These are phyloP conservation scores for Microctenopoma steveboyesi DNA, from an alignment of 2,797 vertebrate species.

Conservation along the genomic window DNA sequence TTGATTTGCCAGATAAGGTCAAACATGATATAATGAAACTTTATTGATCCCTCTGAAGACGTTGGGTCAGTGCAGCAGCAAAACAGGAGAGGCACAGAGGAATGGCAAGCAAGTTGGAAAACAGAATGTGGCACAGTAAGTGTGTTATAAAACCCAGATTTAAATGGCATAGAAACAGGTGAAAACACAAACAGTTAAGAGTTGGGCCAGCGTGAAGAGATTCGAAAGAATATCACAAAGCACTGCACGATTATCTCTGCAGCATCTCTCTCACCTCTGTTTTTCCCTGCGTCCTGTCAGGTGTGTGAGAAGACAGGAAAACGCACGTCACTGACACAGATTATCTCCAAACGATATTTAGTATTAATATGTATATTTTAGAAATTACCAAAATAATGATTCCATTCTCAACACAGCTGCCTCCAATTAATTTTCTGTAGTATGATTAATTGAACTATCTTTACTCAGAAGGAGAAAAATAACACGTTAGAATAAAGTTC, in stretches of 20 bases:
- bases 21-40: conserved; percentile 11
- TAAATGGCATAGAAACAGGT: not conserved
- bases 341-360: not conserved
- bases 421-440: no score
- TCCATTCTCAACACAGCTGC: no score
- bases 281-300: conserved; percentile 89
- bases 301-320: conserved; percentile 54
- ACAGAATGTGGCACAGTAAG: not conserved
- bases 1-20: conserved; percentile 27
- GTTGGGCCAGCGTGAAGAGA: no score
- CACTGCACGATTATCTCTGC: no score
- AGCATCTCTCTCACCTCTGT: conserved; percentile 87
- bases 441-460: not conserved
- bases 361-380: no score
- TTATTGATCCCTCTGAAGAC: conserved; percentile 28
- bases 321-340: not conserved
- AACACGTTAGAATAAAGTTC: conserved; percentile 30
- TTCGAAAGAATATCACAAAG: no score
- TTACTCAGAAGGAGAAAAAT: not conserved
- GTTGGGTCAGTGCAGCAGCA: conserved; percentile 5
- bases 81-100: not conserved
- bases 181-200: not conserved
- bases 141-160: not conserved
- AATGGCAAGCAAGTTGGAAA: not conserved
- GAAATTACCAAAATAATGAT: no score